Evolutionary conservation across 2,888 invertebrate species (phyloP), one percentile per base, ranked within the genome.

Genomic region (Eristalinus aeneus): DNA sequence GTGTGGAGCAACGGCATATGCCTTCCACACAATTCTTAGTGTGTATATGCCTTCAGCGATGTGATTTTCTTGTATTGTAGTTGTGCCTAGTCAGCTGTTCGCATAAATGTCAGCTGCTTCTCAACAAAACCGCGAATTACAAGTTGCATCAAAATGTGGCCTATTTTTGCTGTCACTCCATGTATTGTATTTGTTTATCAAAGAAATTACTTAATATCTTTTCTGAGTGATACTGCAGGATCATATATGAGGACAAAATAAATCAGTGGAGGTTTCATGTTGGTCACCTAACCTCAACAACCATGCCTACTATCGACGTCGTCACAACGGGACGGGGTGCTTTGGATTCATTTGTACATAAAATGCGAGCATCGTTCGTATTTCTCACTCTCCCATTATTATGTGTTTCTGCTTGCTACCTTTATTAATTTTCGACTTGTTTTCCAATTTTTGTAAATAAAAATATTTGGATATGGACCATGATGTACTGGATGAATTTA

Each of bases 221-320:
- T 16, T 16, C 8, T 46, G n/a, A 8, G n/a, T n/a, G n/a, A 12
- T 46, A 12, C n/a, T 46, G 39, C 6, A n/a, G 39, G 1, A 5
- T 0, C 3, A 12, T 12, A 12, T 39, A 12, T 39, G 11, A n/a
- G 39, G n/a, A 39, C 12, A 46, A 16, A 8, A 46, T 8, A 16
- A 16, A 16, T 6, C 39, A 46, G 61, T 60, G 68, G 74, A 56
- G 31, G 67, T 78, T 72, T 64, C 39, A 74, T 64, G 64, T 74
- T 71, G 78, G 78, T 84, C 78, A 69, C 79, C 65, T 84, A 75
- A 84, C 83, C 83, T 78, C 78, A 83, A 83, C 74, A 60, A 69
- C 81, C 81, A 71, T 81, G 64, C 63, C 56, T 73, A 69, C 83
- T 31, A 27, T 60, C 39, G 54, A 65, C 31, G 3, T 27, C 22